Evolutionary conservation across 2,888 invertebrate genomes (phyloP), one percentile per base, ranked within the genome.

Genomic region (Formica aserva): DNA sequence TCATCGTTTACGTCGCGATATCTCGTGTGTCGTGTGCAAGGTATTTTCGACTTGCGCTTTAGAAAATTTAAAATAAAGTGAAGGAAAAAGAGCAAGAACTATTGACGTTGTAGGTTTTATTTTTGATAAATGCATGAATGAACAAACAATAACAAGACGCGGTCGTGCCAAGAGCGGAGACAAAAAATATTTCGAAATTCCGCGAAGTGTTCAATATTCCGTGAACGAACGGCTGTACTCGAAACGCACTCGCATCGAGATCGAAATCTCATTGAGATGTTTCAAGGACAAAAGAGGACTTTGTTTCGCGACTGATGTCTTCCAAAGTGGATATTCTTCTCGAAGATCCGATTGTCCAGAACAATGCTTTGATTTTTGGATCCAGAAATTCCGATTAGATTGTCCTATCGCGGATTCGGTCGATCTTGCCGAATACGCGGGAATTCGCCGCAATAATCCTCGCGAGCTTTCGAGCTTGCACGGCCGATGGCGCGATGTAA

Each of bases 381-480:
- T 62, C 6, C n/a, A 32, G 15, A 45, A 57, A 60, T 60, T 60
- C 6, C 60, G 52, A 52, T 65, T 26, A 18, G 1, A 48, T 66
- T 48, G 26, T 26, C 8, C 55, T n/a, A 55, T 67, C 77, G 69
- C 22, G 13, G 41, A 55, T 77, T 67, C 35, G 22, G 15, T 63
- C 29, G 60, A 78, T 71, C 32, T 78, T 45, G 35, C 3, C 15
- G 35, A 60, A 41, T 29, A 41, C 11, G 29, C 22, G 22, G 60
- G 26, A 48, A 80, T 72, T 35, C 72, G 60, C 35, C 71, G 60
- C 60, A 48, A 80, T 62, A 45, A 71, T 45, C 60, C 60, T 32
- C 69, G 32, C 29, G 26, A 80, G 78, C 72, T 80, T 80, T 71
- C 78, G 78, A 35, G 45, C 78, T 72, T 48, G 72, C 60, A 80